Evolutionary conservation across 2,113 vertebrate species (phyloP), one percentile per base, ranked within the genome.

Genomic region (Turnix velox): DNA sequence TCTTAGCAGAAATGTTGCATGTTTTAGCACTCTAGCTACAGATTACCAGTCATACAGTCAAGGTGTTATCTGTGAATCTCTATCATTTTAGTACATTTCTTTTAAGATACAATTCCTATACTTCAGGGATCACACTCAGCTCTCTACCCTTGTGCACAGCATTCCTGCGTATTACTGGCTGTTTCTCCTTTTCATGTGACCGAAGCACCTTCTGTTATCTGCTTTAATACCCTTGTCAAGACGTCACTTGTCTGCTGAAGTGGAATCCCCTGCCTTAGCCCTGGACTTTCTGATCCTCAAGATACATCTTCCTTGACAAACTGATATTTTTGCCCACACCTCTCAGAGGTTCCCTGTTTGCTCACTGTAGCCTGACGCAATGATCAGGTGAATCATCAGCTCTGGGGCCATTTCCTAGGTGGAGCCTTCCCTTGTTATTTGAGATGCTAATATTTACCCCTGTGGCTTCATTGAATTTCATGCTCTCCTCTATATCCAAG

Each of bases 391-490:
- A 94, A 95, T 95, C 95, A 96, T 24, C 78, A 91, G 74, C 33
- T 91, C 81, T 84, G 45, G 40, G 74, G 69, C 67, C 45, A 92
- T 67, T 91, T 91, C 77, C 81, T 68, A 87, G 94, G 89, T 89
- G 91, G 82, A 93, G 87, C 27, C 49, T 87, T 78, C 87, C 87
- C 78, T 57, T 87, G 54, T 87, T 95, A 91, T 91, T 79, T 94
- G 92, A 95, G 71, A 68, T 93, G 78, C 51, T 91, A 96, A 94
- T 96, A 94, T 95, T 96, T 95, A 91, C 81, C 19, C 12, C 84
- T 14, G 54, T 33, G 78, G 66, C 69, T 92, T 87, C 66, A 52
- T 61, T 87, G 69, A 78, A 92, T 91, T 78, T 55, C 67, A 40
- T 73, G 28, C 25, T 28, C 16, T 92, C 15, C 57, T 68, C 45